Base-by-base conservation (phyloP, 1,140 invertebrate species). In the Calephelis virginiensis region DNA sequence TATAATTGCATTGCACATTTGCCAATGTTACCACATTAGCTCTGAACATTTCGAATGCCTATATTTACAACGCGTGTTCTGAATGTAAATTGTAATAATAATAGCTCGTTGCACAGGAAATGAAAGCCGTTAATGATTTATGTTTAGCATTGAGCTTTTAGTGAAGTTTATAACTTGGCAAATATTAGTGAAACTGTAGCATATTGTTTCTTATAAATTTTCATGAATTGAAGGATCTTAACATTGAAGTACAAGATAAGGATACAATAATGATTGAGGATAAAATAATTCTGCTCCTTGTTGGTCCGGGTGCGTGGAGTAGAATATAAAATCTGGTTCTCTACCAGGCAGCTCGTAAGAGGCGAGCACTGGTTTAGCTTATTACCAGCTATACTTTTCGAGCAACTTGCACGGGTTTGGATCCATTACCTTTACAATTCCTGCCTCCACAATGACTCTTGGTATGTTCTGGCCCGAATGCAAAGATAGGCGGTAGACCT, bases 31-130 rank as follows among this genome's bases (percentile, higher is more conserved):
- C n/a, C 49, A 45, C 66, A 53, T 67, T 69, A 64, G 38, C 50
- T 53, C 38, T 10, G 48, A 64, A 64, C 50, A 53, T 64, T 64
- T 50, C 49, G 13, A 53, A 48, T 37, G 50, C 50, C 50, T 56
- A 56, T 56, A 56, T 56, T 56, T 56, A 56, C 50, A 56, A 53
- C 53, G 40, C 63, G 63, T 53, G 49, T 50, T 50, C 63, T 60
- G 67, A 71, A 73, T 76, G 71, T 70, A 71, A 73, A 71, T 76
- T 74, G 69, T 75, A 47, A 38, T 73, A 73, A 72, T 77, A 72
- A 74, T 70, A 60, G 68, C 50, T 70, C 49, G 50, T 48, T 53
- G 45, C 59, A 50, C 47, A 63, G 63, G 67, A 70, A 72, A 74
- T 72, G 67, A 60, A 45, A 64, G 69, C 66, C 70, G 68, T 73